Conservation (phyloP, 2,113 vertebrate genomes). For the Crotalus viridis region DNA sequence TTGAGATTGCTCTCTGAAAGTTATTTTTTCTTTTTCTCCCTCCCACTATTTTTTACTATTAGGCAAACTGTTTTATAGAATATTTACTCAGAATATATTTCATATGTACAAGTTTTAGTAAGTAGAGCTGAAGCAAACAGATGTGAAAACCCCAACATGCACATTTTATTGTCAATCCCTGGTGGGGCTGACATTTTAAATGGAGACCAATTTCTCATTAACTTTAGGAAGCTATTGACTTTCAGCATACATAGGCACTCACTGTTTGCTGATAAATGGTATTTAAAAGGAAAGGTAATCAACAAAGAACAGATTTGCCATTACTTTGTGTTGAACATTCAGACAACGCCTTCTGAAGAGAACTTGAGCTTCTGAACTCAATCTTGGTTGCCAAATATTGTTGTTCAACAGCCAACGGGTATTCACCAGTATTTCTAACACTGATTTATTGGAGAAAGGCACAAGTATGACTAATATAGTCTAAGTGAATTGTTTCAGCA, state of each 20-base stretch:
- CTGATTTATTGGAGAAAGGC: background rate
- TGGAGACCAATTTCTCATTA: constrained; percentile 2
- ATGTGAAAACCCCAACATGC: constrained; percentile 9
- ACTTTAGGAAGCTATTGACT: constrained; percentile 19
- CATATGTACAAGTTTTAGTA: background rate
- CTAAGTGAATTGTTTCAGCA: background rate
- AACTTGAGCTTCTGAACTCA: background rate
- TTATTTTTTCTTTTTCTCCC: background rate
- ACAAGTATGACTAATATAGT: background rate
- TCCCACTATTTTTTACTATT: background rate
- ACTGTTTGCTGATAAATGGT: constrained; percentile 5
- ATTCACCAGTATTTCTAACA: background rate
- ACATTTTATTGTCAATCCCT: background rate
- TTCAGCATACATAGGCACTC: background rate
- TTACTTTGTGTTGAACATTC: background rate
- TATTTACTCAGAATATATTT: constrained; percentile 27
- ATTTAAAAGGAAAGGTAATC: background rate
- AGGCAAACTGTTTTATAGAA: constrained; percentile 17
- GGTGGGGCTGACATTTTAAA: constrained; percentile 9
- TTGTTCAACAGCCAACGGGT: background rate
- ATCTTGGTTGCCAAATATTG: background rate
- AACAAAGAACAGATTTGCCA: background rate
- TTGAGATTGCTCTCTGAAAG: background rate
- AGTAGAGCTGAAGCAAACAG: constrained; percentile 16
- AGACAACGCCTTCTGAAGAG: background rate